Percentiles rank a stretch among this genome's conserved stretches.
These are phyloP conservation scores for Erythrolamprus reginae DNA, from an alignment of 2,113 vertebrate species.

Conservation along the genomic window DNA sequence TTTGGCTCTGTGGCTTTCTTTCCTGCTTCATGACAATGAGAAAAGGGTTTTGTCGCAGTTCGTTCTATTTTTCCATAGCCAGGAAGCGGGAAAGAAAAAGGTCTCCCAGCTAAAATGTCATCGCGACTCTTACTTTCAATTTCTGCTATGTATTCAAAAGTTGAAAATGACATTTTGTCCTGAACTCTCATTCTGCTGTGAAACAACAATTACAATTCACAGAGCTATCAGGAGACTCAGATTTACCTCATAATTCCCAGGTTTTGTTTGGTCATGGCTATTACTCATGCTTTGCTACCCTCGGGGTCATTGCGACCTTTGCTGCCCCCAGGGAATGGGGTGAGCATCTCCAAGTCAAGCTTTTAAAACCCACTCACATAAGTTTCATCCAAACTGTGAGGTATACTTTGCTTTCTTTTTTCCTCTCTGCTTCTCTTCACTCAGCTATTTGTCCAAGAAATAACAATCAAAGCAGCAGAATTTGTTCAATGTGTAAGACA, in stretches of 20 bases:
- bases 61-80: constrained; percentile 53
- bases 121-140: constrained; percentile 65
- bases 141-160: constrained; percentile 58
- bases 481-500: background rate
- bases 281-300: constrained; percentile 29
- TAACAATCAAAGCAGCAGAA: background rate
- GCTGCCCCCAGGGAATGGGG: background rate
- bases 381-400: constrained; percentile 13
- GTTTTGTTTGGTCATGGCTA: background rate
- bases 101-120: constrained; percentile 72
- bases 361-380: constrained; percentile 17
- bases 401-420: background rate
- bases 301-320: background rate
- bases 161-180: constrained; percentile 60
- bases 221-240: constrained; percentile 27
- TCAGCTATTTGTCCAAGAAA: background rate
- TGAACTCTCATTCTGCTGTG: constrained; percentile 45
- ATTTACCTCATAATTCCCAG: constrained; percentile 27
- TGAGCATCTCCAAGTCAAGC: background rate
- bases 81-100: constrained; percentile 42
- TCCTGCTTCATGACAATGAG: constrained; percentile 47
- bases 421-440: background rate
- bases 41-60: constrained; percentile 49
- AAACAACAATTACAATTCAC: constrained; percentile 59
- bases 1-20: constrained; percentile 55